Conservation (phyloP, 2,888 invertebrate genomes). For the Blera fallax region DNA sequence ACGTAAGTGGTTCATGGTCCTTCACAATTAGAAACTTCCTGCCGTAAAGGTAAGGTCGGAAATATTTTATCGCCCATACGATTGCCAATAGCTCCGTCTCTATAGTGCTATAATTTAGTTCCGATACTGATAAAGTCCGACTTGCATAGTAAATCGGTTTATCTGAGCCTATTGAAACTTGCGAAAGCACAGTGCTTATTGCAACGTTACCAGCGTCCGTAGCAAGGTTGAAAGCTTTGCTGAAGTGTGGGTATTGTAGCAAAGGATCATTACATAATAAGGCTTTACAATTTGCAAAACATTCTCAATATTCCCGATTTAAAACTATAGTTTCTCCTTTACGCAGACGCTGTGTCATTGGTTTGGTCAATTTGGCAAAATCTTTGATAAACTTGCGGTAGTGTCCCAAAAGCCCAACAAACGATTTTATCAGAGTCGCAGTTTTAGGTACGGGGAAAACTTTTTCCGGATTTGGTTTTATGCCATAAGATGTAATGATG, state of each 20-base stretch:
- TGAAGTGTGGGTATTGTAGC: conserved; percentile 41
- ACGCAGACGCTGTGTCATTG: conserved; percentile 4
- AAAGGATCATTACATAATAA: conserved; percentile 8
- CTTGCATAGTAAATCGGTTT: conserved; percentile 75
- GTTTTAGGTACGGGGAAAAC: conserved; percentile 1
- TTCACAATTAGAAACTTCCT: conserved; percentile 78
- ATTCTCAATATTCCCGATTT: background rate
- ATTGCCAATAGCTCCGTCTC: conserved; percentile 74
- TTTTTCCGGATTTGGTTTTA: conserved; percentile 1
- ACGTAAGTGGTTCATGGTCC: conserved; percentile 76
- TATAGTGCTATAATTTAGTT: conserved; percentile 73
- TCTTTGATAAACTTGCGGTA: conserved; percentile 17
- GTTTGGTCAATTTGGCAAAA: conserved; percentile 9
- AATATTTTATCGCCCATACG: too few relatives aligned
- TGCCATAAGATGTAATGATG: background rate
- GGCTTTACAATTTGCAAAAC: background rate
- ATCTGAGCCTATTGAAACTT: conserved; percentile 54
- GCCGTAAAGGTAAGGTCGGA: conserved; percentile 75
- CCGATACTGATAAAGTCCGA: conserved; percentile 72
- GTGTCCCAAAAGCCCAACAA: background rate
- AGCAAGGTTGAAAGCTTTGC: conserved; percentile 54
- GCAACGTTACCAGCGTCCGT: conserved; percentile 64
- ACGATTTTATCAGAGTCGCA: background rate
- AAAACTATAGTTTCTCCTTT: background rate
- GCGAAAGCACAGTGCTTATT: conserved; percentile 58